Evolutionary conservation across 2,797 vertebrate genomes (phyloP).

Genomic region (Tangara arthus): DNA sequence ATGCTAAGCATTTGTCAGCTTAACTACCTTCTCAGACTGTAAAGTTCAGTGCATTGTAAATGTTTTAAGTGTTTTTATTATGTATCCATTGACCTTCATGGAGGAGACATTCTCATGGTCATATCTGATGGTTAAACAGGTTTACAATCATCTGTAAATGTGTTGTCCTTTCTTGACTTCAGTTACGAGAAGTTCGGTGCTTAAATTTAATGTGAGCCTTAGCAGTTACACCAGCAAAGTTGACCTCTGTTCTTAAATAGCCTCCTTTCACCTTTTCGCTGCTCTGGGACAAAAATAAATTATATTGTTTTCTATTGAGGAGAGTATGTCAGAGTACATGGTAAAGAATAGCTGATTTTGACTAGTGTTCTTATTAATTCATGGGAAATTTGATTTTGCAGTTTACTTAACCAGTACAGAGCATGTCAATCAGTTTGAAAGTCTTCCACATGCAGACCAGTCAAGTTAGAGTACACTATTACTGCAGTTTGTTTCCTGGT

Average conservation of each 20-base stretch:
- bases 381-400: not conserved
- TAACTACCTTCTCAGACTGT: not conserved
- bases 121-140: not conserved
- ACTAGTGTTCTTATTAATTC: not conserved
- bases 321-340: not conserved
- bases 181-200: not conserved
- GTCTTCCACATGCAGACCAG: not conserved
- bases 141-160: not conserved
- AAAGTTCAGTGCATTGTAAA: not conserved
- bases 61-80: not conserved
- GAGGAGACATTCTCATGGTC: not conserved
- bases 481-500: not conserved
- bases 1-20: not conserved
- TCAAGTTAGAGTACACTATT: not conserved
- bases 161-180: not conserved
- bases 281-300: not conserved
- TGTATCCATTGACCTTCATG: not conserved
- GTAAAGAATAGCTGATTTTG: not conserved
- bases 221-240: not conserved
- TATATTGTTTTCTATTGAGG: not conserved
- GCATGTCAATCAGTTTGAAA: not conserved
- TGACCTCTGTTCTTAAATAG: not conserved
- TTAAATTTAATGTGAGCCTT: not conserved
- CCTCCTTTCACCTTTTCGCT: not conserved
- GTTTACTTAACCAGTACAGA: not conserved